Conservation (phyloP, 2,888 invertebrate genomes). For the Slavum lentiscoides region DNA sequence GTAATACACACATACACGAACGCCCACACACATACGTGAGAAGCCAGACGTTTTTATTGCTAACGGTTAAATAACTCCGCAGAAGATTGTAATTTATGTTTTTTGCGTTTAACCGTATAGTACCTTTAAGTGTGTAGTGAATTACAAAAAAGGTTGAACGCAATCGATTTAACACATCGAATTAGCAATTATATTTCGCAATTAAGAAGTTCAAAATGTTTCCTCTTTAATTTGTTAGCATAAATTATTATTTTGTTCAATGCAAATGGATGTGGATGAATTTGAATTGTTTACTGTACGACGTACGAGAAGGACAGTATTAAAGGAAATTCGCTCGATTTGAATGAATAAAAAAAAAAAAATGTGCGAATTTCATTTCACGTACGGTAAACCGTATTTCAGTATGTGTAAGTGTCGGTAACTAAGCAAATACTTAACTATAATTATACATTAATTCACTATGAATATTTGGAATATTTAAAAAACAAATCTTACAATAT, state of each 20-base stretch:
- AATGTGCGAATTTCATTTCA: too few species aligned
- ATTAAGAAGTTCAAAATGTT: constrained; percentile 10
- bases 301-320: not conserved
- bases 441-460: too few species aligned
- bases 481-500: too few species aligned
- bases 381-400: too few species aligned
- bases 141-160: constrained; percentile 29
- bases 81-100: constrained; percentile 37
- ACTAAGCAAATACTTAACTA: too few species aligned
- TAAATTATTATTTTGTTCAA: constrained; percentile 1
- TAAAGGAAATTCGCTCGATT: not conserved
- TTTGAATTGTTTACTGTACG: not conserved
- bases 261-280: not conserved
- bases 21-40: constrained; percentile 11
- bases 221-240: not conserved
- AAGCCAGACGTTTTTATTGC: constrained; percentile 8
- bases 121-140: not conserved
- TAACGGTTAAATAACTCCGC: constrained; percentile 29
- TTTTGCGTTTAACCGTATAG: not conserved
- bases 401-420: too few species aligned
- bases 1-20: not conserved
- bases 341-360: not conserved
- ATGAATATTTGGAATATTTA: too few species aligned
- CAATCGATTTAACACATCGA: constrained; percentile 5
- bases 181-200: constrained; percentile 22